Conservation (phyloP, 2,113 vertebrate genomes). For the Dipodomys ordii region DNA sequence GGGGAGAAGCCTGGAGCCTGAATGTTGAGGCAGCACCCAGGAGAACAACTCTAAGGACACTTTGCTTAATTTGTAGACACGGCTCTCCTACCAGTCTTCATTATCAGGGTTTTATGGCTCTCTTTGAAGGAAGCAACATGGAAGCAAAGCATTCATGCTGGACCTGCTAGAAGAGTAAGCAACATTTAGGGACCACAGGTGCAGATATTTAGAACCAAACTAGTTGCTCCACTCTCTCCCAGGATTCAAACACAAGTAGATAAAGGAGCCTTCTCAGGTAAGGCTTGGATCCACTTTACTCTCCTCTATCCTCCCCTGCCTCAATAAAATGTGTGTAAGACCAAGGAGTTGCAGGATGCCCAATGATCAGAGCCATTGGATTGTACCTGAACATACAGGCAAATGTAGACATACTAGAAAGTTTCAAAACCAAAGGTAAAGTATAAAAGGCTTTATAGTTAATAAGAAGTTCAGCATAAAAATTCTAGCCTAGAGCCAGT, state of each 20-base stretch:
- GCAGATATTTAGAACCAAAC: not conserved
- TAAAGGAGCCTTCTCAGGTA: not conserved
- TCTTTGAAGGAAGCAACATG: not conserved
- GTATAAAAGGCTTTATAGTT: slow-evolving; percentile 50
- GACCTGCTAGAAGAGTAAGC: not conserved
- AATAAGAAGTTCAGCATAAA: slow-evolving; percentile 54
- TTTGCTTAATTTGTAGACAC: not conserved
- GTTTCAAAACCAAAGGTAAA: slow-evolving; percentile 59
- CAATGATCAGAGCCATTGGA: not conserved
- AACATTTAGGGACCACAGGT: not conserved
- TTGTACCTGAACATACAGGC: not conserved
- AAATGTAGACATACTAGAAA: slow-evolving; percentile 54
- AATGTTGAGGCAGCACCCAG: not conserved
- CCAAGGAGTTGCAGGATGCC: not conserved
- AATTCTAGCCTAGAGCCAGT: not conserved
- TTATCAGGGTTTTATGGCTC: not conserved
- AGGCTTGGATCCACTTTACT: not conserved
- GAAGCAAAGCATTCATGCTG: not conserved
- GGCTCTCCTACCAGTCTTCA: not conserved
- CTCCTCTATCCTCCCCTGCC: not conserved
- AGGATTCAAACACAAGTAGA: not conserved
- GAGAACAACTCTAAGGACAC: not conserved
- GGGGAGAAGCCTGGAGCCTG: not conserved
- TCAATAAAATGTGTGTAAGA: not conserved
- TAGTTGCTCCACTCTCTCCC: not conserved